A percentile compares a stretch with the other conserved stretches of the same genome.
phyloP scores from a whole-genome alignment of 2,888 invertebrate species.

The Bedellia somnulentella region DNA sequence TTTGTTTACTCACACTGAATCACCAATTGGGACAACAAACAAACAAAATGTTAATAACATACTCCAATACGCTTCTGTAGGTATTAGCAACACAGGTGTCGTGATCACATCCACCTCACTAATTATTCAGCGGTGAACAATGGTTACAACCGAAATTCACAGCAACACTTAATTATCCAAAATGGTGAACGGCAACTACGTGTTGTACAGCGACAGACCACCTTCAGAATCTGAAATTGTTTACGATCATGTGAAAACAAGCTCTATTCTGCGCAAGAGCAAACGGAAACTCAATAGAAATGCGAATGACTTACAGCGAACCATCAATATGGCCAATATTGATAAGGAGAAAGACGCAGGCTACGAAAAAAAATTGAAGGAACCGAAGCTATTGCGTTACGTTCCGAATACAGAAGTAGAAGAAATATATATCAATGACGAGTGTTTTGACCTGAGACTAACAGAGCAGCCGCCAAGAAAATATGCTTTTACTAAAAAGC shows the following conservation, averaged over 20 bases:
- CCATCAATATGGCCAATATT: conserved; percentile 32
- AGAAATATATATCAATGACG: conserved; percentile 39
- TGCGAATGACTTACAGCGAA: conserved; percentile 35
- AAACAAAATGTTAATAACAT: too few relatives aligned
- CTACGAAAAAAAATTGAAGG: conserved; percentile 45
- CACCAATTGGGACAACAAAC: conserved; percentile 24
- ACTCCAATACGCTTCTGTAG: too few relatives aligned
- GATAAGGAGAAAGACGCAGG: conserved; percentile 52
- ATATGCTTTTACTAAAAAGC: conserved; percentile 41
- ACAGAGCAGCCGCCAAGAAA: conserved; percentile 35
- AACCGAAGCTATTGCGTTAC: conserved; percentile 40
- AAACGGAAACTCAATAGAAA: conserved; percentile 22
- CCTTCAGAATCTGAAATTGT: conserved; percentile 45
- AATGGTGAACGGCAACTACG: conserved; percentile 56
- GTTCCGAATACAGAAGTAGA: conserved; percentile 43
- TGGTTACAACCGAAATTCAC: background rate
- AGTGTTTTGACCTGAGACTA: conserved; percentile 47
- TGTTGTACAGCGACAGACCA: conserved; percentile 43
- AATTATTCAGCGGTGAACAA: too few relatives aligned
- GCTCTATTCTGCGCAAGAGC: conserved; percentile 32
- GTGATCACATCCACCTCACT: too few relatives aligned
- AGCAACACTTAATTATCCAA: conserved; percentile 12
- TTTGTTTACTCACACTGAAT: conserved; percentile 9
- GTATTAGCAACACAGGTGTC: too few relatives aligned
- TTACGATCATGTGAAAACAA: conserved; percentile 40